Conservation (phyloP, 2,888 invertebrate genomes). For the Heliconius ismenius region DNA sequence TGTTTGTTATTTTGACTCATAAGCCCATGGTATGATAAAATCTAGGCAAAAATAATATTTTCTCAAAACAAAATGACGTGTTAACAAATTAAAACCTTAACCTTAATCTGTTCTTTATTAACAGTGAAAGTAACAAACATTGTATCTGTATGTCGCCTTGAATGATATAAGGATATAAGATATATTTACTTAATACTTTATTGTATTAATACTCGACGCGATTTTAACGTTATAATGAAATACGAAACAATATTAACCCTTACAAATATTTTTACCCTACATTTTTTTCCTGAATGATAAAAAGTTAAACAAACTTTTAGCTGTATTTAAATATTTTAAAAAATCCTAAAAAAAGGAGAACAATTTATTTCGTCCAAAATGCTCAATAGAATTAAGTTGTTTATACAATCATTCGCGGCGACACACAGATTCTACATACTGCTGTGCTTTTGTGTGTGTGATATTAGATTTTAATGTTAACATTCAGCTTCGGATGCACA, state of each 20-base stretch:
- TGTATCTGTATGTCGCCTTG: constrained; percentile 38
- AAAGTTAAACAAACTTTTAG: neutral
- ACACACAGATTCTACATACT: constrained; percentile 28
- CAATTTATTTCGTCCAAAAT: constrained; percentile 20
- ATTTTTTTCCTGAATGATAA: neutral
- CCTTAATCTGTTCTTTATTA: neutral
- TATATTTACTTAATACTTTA: neutral
- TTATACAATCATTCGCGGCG: constrained; percentile 23
- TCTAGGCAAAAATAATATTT: neutral
- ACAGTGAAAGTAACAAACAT: constrained; percentile 36
- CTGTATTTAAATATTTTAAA: too few species aligned
- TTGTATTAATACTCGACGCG: neutral
- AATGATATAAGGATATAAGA: constrained; percentile 16
- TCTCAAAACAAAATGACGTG: neutral
- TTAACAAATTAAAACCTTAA: neutral
- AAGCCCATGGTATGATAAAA: neutral
- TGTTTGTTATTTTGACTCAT: constrained; percentile 19
- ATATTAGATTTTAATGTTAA: constrained; percentile 59
- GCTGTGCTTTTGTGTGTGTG: constrained; percentile 66
- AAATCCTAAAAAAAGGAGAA: too few species aligned
- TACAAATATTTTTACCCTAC: too few species aligned
- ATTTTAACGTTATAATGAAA: too few species aligned
- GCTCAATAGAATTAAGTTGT: constrained; percentile 27
- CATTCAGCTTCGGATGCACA: constrained; percentile 41
- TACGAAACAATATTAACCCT: too few species aligned